These are phyloP conservation scores for Erebia palarica DNA, from an alignment of 2,888 invertebrate species.

Conservation along the genomic window DNA sequence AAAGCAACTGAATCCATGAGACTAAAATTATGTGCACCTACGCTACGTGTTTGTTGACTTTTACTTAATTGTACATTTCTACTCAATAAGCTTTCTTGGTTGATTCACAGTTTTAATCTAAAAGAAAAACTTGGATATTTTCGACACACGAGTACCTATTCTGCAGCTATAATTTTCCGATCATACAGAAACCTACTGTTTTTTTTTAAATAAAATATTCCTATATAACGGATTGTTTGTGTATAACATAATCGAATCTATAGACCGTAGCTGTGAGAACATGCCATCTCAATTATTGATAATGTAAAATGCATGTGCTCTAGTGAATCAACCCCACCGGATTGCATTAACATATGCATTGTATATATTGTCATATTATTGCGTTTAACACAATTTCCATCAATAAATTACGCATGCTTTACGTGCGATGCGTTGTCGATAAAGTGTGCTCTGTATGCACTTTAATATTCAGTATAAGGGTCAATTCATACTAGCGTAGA, in stretches of 20 bases:
- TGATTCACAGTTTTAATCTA: too few relatives aligned
- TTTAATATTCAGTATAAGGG: conserved; percentile 4
- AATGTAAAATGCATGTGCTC: not conserved
- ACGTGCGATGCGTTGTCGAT: conserved; percentile 16
- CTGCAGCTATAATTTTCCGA: not conserved
- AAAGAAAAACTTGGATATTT: too few relatives aligned
- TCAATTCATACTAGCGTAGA: too few relatives aligned
- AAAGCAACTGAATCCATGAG: too few relatives aligned
- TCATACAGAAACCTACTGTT: not conserved
- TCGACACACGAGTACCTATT: not conserved
- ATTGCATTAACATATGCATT: conserved; percentile 6
- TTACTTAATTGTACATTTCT: too few relatives aligned
- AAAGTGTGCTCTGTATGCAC: conserved; percentile 1
- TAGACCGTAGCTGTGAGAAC: not conserved
- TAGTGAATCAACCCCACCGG: conserved; percentile 5
- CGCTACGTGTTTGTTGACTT: too few relatives aligned
- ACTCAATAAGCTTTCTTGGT: too few relatives aligned
- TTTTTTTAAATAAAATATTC: not conserved
- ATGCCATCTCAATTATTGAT: not conserved
- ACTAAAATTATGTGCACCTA: too few relatives aligned
- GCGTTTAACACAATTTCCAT: conserved; percentile 13
- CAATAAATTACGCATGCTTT: conserved; percentile 12
- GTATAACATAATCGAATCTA: not conserved
- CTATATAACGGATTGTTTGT: not conserved
- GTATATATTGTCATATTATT: conserved; percentile 8